Evolutionary conservation across 2,113 vertebrate species (phyloP).

Genomic region (Dromas ardeola): DNA sequence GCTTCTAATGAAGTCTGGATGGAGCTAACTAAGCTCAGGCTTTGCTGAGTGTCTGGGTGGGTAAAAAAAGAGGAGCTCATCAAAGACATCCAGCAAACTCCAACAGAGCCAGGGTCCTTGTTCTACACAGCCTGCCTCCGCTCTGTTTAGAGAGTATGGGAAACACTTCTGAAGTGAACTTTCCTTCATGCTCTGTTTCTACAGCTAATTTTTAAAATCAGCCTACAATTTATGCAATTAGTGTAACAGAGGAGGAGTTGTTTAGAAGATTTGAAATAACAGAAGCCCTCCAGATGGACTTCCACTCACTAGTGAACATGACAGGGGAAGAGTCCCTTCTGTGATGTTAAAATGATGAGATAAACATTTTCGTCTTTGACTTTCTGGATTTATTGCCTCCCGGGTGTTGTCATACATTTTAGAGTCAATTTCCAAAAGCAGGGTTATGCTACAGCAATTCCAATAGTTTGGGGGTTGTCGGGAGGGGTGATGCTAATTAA

Average conservation of each 20-base stretch:
- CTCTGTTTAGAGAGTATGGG: not conserved
- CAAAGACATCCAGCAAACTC: not conserved
- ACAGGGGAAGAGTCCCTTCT: not conserved
- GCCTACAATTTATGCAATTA: not conserved
- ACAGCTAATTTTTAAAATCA: not conserved
- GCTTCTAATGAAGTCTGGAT: not conserved
- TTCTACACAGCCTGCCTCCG: accelerated
- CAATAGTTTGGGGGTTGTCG: not conserved
- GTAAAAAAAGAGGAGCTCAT: not conserved
- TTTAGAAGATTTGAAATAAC: not conserved
- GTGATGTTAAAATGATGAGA: not conserved
- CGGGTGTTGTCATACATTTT: not conserved
- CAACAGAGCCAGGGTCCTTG: not conserved
- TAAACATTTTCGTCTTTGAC: not conserved
- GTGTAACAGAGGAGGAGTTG: not conserved
- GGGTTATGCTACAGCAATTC: not conserved
- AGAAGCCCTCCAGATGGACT: not conserved
- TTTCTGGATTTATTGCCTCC: not conserved
- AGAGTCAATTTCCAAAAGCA: not conserved
- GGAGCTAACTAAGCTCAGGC: not conserved
- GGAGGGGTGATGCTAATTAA: not conserved
- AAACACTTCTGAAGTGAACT: not conserved
- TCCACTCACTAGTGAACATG: not conserved
- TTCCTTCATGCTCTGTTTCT: not conserved
- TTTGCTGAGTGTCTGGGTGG: not conserved